These are phyloP conservation scores for Perognathus longimembris DNA, from an alignment of 2,113 vertebrate species.

Conservation along the genomic window DNA sequence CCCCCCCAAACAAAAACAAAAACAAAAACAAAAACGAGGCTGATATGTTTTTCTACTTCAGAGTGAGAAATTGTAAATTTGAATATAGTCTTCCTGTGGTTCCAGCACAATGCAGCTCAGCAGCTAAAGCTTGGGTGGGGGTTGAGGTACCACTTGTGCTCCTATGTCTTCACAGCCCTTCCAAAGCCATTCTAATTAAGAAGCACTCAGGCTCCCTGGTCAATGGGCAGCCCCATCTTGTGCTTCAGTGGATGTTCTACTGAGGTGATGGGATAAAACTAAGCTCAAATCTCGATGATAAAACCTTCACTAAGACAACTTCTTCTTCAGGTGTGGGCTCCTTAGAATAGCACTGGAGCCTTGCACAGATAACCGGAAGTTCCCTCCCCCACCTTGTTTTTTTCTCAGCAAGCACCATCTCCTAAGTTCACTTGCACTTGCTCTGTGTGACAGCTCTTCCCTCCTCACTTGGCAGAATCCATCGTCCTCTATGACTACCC, in stretches of 20 bases:
- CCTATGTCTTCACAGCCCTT: background rate
- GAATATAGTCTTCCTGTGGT: background rate
- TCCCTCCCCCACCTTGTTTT: rapidly evolving
- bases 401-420: rapidly evolving
- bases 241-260: background rate
- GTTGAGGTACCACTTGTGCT: background rate
- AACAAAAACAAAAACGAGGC: no score
- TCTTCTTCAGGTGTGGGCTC: background rate
- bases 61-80: slow-evolving; percentile 20
- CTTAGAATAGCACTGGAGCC: background rate
- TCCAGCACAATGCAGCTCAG: background rate
- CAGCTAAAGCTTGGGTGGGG: background rate
- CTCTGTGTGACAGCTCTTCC: background rate
- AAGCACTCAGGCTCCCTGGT: background rate
- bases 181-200: background rate
- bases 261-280: background rate
- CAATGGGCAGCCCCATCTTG: background rate
- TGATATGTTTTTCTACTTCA: background rate
- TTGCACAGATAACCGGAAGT: rapidly evolving
- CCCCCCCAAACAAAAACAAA: no score
- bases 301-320: background rate
- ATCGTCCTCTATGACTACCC: background rate
- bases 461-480: background rate
- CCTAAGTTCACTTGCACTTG: background rate
- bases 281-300: background rate